These are phyloP conservation scores for Eospalax fontanierii DNA, from an alignment of 2,797 vertebrate species.

Conservation along the genomic window DNA sequence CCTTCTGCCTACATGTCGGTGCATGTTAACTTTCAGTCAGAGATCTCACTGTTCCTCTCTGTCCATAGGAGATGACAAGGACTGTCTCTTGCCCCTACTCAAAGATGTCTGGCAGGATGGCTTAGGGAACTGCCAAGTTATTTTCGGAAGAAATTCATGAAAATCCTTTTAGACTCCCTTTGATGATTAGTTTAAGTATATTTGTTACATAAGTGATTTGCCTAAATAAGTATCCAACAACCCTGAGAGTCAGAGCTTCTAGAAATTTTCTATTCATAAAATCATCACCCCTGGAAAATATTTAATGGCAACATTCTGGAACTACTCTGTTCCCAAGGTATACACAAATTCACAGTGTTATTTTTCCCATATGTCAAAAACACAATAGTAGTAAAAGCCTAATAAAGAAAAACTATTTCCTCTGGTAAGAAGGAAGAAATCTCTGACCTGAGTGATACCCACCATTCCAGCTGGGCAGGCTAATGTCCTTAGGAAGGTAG, in stretches of 20 bases:
- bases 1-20: background rate
- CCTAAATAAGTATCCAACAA: background rate
- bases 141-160: too few relatives aligned
- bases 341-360: background rate
- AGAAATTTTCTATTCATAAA: background rate
- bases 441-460: background rate
- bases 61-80: background rate
- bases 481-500: background rate
- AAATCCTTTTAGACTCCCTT: background rate
- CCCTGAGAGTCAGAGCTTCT: constrained; percentile 1
- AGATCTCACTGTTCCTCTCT: background rate
- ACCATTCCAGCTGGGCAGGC: too few relatives aligned
- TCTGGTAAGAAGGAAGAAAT: background rate
- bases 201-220: background rate
- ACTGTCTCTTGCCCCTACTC: background rate
- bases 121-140: accelerated
- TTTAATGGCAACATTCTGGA: background rate
- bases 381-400: background rate
- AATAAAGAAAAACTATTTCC: background rate
- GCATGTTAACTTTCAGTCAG: background rate
- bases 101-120: background rate
- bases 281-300: background rate
- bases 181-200: constrained; percentile 6
- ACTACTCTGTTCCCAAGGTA: background rate
- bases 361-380: background rate